Evolutionary conservation across 1,140 invertebrate species (phyloP).

Genomic region (Acromyrmex echinatior): DNA sequence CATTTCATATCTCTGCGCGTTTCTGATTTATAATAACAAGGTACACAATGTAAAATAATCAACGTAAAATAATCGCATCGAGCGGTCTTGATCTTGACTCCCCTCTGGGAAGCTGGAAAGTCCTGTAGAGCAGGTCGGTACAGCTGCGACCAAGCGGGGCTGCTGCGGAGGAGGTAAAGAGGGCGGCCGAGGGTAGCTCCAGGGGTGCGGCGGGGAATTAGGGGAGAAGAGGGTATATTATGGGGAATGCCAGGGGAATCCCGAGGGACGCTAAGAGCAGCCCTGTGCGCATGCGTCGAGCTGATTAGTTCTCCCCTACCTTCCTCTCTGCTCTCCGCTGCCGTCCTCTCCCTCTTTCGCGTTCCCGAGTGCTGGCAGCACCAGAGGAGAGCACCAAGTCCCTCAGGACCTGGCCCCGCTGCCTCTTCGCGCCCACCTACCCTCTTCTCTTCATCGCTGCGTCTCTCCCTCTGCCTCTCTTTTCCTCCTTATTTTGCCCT

Average conservation of each 20-base stretch:
- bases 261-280: conserved; percentile 78
- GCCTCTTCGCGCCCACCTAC: conserved; percentile 76
- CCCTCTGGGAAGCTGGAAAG: conserved; percentile 70
- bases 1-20: not conserved
- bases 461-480: conserved; percentile 9
- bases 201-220: conserved; percentile 55
- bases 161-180: conserved; percentile 62
- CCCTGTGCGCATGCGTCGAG: conserved; percentile 83
- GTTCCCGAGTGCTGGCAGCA: conserved; percentile 82
- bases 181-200: conserved; percentile 53
- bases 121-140: conserved; percentile 70
- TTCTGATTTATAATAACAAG: conserved; percentile 37
- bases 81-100: conserved; percentile 58
- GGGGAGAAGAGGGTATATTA: conserved; percentile 78
- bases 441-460: conserved; percentile 64
- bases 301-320: conserved; percentile 83
- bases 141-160: conserved; percentile 60
- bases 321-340: conserved; percentile 50
- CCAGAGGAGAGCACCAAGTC: conserved; percentile 83
- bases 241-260: conserved; percentile 83
- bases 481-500: conserved; percentile 18
- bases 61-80: conserved; percentile 47
- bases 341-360: conserved; percentile 63
- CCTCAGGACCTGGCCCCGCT: conserved; percentile 83
- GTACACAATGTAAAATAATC: conserved; percentile 45